Conservation (phyloP, 2,888 invertebrate species). For the Cylindroiulus punctatus region DNA sequence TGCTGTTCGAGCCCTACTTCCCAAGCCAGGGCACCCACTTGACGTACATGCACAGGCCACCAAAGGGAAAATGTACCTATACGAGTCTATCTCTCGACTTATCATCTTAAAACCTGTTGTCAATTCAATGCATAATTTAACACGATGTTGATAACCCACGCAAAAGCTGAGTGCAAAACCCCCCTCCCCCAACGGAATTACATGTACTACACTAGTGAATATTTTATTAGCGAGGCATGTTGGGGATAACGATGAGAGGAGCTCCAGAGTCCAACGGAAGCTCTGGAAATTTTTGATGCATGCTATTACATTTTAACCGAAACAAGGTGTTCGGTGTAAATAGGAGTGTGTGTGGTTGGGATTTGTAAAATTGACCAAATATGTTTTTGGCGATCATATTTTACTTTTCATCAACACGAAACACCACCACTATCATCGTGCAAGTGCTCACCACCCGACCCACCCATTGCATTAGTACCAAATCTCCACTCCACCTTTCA, state of each 20-base stretch:
- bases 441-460: not conserved
- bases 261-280: not conserved
- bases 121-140: conserved; percentile 45
- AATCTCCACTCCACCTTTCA: too few relatives aligned
- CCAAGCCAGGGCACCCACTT: not conserved
- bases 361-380: not conserved
- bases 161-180: conserved; percentile 30
- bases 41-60: not conserved
- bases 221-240: conserved; percentile 5
- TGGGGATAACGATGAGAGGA: not conserved
- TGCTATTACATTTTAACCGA: not conserved
- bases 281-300: conserved; percentile 3
- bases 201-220: not conserved
- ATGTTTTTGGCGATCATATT: not conserved
- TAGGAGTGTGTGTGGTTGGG: not conserved
- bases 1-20: not conserved
- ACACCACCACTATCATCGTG: too few relatives aligned
- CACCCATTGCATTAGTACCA: too few relatives aligned
- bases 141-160: conserved; percentile 35
- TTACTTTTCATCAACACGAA: not conserved
- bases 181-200: conserved; percentile 43
- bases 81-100: not conserved
- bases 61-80: too few relatives aligned
- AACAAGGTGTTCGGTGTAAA: conserved; percentile 6
- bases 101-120: conserved; percentile 47